These are phyloP conservation scores for Merops nubicus DNA, from an alignment of 2,113 vertebrate species.

Conservation along the genomic window DNA sequence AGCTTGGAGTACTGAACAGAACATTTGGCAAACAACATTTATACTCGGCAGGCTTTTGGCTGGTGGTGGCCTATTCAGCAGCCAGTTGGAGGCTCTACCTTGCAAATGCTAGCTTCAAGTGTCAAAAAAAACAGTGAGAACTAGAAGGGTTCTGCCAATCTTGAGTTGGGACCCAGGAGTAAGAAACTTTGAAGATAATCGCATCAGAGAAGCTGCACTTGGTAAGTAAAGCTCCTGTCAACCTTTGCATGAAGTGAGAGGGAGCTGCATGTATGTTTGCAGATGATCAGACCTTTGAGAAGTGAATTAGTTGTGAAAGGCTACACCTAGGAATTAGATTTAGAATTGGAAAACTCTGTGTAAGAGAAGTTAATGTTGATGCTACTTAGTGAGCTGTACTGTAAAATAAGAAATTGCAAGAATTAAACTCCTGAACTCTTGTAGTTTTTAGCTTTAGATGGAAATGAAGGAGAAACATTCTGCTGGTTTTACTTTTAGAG, in stretches of 20 bases:
- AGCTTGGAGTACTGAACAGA: neutral
- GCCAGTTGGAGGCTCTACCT: conserved; percentile 12
- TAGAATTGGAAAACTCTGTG: neutral
- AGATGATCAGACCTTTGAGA: neutral
- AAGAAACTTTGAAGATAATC: conserved; percentile 47
- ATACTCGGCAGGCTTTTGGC: conserved; percentile 26
- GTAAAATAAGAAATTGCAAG: neutral
- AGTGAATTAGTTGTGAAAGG: neutral
- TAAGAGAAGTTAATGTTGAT: neutral
- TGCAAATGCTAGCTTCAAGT: conserved; percentile 50
- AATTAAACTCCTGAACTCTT: neutral
- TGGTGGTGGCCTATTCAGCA: neutral
- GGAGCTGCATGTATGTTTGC: neutral
- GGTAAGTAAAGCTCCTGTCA: conserved; percentile 54
- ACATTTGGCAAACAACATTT: conserved; percentile 48
- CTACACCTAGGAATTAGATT: neutral
- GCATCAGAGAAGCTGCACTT: neutral
- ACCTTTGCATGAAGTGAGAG: conserved; percentile 25
- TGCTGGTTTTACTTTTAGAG: neutral
- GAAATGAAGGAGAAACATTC: neutral
- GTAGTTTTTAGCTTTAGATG: neutral
- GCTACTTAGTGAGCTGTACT: neutral
- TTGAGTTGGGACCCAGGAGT: conserved; percentile 46
- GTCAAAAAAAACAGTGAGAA: conserved; percentile 34
- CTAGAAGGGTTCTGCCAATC: conserved; percentile 17